Conservation (phyloP, 2,797 vertebrate genomes). For the Lithobates pipiens region DNA sequence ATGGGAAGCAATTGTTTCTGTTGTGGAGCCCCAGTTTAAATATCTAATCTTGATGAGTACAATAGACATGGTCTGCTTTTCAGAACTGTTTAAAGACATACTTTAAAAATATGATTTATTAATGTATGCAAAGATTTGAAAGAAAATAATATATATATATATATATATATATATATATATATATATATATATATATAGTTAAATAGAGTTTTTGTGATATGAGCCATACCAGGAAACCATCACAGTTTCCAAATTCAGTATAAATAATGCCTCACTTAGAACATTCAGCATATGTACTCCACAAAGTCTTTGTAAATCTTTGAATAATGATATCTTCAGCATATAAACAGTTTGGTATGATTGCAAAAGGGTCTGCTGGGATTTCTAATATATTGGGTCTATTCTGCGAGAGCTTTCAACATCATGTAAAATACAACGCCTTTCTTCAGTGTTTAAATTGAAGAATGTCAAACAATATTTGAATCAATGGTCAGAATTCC, state of each 20-base stretch:
- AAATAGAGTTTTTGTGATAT: not conserved
- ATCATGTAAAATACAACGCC: conserved; percentile 18
- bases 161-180: not conserved
- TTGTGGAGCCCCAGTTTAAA: not conserved
- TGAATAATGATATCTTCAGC: conserved; percentile 39
- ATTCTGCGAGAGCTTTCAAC: conserved; percentile 38
- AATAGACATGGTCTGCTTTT: not conserved
- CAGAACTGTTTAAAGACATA: not conserved
- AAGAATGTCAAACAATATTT: conserved; percentile 46
- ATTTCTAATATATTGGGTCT: conserved; percentile 24
- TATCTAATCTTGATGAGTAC: not conserved
- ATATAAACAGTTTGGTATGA: conserved; percentile 36
- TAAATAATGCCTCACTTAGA: conserved; percentile 8
- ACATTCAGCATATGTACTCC: conserved; percentile 39
- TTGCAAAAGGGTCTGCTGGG: conserved; percentile 16
- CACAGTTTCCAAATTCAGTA: conserved; percentile 21
- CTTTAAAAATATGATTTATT: not conserved
- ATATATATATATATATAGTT: not conserved
- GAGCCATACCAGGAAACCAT: not conserved
- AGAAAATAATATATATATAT: not conserved
- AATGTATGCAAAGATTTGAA: not conserved
- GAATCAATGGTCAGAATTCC: conserved; percentile 12
- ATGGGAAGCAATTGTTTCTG: no score
- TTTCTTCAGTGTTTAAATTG: conserved; percentile 18
- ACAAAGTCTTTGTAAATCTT: not conserved